These are phyloP conservation scores for Halcyon senegalensis DNA, from an alignment of 2,113 vertebrate genomes.

Conservation along the genomic window DNA sequence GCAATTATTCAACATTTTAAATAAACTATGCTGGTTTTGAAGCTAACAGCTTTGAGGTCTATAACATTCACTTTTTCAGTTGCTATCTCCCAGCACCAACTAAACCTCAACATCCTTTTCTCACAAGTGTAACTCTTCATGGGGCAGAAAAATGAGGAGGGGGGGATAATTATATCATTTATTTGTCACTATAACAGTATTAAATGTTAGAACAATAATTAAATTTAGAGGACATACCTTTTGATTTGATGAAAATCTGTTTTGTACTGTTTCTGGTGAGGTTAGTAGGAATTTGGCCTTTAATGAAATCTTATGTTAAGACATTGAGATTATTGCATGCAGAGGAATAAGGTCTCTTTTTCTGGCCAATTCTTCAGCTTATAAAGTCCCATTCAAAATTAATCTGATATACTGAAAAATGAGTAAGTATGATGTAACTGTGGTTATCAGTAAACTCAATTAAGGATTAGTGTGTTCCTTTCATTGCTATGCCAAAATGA, in stretches of 20 bases:
- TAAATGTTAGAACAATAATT: not conserved
- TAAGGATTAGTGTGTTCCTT: not conserved
- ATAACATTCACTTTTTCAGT: not conserved
- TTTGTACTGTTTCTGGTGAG: not conserved
- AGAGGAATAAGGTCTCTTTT: not conserved
- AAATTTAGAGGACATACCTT: not conserved
- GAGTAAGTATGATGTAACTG: not conserved
- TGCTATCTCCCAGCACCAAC: not conserved
- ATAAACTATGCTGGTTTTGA: not conserved
- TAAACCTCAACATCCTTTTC: not conserved
- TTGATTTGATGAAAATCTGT: not conserved
- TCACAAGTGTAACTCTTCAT: not conserved
- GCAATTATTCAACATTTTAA: not conserved
- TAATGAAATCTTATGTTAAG: not conserved
- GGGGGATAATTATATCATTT: not conserved
- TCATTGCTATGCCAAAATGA: not conserved
- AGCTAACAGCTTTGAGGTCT: not conserved
- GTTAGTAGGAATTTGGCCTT: not conserved
- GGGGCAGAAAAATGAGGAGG: not conserved
- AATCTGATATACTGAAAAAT: not conserved
- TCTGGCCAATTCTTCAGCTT: not conserved
- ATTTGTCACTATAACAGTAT: not conserved
- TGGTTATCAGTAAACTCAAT: not conserved
- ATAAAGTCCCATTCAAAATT: not conserved
- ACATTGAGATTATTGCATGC: not conserved